Base-by-base conservation (phyloP, 2,888 invertebrate genomes). In the Drosophila aldrichi region DNA sequence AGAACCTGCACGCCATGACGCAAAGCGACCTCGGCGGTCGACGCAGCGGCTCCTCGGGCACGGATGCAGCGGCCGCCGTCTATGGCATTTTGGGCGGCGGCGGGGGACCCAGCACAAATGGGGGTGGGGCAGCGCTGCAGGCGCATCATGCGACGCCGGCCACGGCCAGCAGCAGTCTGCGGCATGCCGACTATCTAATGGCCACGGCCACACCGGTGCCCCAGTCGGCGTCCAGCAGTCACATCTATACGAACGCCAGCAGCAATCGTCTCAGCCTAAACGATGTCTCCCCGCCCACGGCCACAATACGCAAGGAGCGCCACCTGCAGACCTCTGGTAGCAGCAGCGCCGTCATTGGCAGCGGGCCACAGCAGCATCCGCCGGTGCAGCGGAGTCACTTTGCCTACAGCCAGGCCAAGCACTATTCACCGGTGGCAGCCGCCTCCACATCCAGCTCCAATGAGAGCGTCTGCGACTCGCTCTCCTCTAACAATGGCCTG, bases 401-500 rank as follows among this genome's bases (percentile, higher is more conserved):
- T 70, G 84, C 83, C 52, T 93, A 92, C 69, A 90, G 90, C 22
- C 92, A 91, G 73, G 79, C 85, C 2, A 92, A 92, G 61, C 92
- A 92, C 22, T 92, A 92, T 77, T 88, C 91, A 0, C 88, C 92
- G 14, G 88, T 90, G 34, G 91, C 92, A 55, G 92, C 93, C 34
- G 91, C 91, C 25, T 94, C 94, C 70, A 96, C 96, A 20, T 96
- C 97, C 93, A 97, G 97, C 93, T 97, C 97, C 22, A 96, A 96
- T 84, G 97, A 97, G 94, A 97, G 97, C 1, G 96, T 97, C 54
- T 96, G 96, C 75, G 96, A 96, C 66, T 94, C 94, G 84, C 94
- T 95, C 25, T 94, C 94, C 82, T 95, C 95, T 36, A 93, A 93
- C 82, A 94, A 95, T 91, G 94, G 95, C 89, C 74, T 81, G 9